These are phyloP conservation scores for Fragum whitleyi DNA, from an alignment of 2,888 invertebrate species.

Conservation along the genomic window DNA sequence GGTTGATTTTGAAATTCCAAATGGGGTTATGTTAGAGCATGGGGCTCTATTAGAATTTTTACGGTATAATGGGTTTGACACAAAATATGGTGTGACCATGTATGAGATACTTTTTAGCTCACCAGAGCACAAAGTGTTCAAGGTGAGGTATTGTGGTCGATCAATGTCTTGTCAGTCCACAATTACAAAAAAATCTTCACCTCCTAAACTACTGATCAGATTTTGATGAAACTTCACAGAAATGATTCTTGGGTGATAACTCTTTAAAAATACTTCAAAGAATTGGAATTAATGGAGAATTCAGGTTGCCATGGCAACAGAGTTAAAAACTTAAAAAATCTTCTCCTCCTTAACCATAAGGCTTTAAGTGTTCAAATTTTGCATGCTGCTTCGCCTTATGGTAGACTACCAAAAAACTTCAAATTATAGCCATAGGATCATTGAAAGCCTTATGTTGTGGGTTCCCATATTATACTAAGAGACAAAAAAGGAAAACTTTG, in stretches of 20 bases:
- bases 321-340: conserved; percentile 1
- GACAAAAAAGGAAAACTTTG: not conserved
- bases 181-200: too few relatives aligned
- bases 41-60: too few relatives aligned
- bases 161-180: too few relatives aligned
- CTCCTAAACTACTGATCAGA: too few relatives aligned
- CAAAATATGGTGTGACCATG: conserved; percentile 14
- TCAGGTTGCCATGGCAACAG: conserved; percentile 8
- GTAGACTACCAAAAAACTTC: not conserved
- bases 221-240: too few relatives aligned
- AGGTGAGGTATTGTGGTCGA: too few relatives aligned
- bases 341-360: conserved; percentile 5
- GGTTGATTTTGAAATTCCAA: too few relatives aligned
- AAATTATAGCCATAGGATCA: conserved; percentile 2
- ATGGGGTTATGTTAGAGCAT: too few relatives aligned
- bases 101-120: not conserved
- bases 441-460: not conserved
- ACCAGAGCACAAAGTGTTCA: too few relatives aligned
- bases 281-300: conserved; percentile 3
- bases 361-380: conserved; percentile 3
- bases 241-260: too few relatives aligned
- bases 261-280: not conserved
- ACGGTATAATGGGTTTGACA: conserved; percentile 3
- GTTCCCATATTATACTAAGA: conserved; percentile 1
- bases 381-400: not conserved